phyloP scores from a whole-genome alignment of 2,888 invertebrate species.

The Boloria euphrosyne region DNA sequence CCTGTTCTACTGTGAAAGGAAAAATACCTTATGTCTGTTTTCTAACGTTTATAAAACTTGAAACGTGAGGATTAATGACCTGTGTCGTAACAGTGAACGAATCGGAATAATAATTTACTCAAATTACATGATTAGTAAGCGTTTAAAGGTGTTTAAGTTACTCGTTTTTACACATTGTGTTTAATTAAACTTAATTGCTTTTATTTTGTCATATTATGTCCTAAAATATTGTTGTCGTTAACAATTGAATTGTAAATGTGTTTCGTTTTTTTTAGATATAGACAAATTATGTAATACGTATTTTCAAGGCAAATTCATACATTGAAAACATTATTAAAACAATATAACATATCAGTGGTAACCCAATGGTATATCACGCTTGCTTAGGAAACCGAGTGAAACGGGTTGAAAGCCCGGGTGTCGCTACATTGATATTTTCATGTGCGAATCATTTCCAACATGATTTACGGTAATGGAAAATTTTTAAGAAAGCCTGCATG shows the following conservation, averaged over 20 bases:
- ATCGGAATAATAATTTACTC: background rate
- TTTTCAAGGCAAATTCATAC: no score
- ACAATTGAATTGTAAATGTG: background rate
- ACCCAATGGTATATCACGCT: no score
- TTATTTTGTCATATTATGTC: background rate
- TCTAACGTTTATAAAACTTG: conserved; percentile 4
- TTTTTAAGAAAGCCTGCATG: no score
- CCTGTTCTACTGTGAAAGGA: conserved; percentile 25
- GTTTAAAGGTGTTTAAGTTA: background rate
- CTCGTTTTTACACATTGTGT: background rate
- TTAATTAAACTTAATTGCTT: background rate
- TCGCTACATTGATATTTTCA: no score
- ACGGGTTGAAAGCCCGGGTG: no score
- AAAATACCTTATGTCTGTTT: conserved; percentile 23
- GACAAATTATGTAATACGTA: no score
- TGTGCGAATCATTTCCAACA: no score
- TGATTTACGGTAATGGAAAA: no score
- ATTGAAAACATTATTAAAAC: no score
- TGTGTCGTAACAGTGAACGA: conserved; percentile 8
- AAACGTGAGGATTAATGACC: conserved; percentile 6
- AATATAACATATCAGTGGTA: no score
- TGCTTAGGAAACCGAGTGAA: no score
- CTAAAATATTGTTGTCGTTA: background rate
- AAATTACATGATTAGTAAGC: conserved; percentile 13
- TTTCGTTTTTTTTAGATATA: no score